Evolutionary conservation across 2,797 vertebrate genomes (phyloP).

Genomic region (Molossus molossus): DNA sequence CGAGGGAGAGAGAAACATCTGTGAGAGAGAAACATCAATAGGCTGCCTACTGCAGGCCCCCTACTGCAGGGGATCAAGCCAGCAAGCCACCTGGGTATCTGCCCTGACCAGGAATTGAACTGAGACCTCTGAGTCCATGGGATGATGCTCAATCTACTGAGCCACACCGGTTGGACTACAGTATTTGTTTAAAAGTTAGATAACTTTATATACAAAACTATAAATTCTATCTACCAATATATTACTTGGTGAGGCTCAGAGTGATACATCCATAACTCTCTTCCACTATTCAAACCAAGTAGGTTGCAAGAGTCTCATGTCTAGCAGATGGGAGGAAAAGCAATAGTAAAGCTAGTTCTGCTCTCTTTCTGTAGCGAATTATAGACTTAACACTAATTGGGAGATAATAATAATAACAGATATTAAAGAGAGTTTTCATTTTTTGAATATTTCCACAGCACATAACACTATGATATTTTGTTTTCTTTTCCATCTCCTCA

Average conservation of each 20-base stretch:
- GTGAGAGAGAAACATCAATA: no score
- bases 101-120: no score
- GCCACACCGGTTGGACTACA: neutral
- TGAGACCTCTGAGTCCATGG: no score
- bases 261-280: conserved; percentile 1
- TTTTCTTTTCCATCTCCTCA: conserved; percentile 25
- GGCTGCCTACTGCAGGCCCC: no score
- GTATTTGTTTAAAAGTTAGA: conserved; percentile 58
- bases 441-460: neutral
- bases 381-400: neutral
- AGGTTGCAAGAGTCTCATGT: neutral
- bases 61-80: no score
- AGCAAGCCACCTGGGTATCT: no score
- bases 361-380: neutral
- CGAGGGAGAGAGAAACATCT: no score
- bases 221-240: conserved; percentile 40
- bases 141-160: no score
- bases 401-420: neutral
- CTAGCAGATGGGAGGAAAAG: neutral
- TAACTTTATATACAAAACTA: conserved; percentile 51
- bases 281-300: neutral
- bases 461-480: neutral
- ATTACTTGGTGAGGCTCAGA: neutral
- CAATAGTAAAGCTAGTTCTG: neutral
- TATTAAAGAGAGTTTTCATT: neutral